phyloP scores from a whole-genome alignment of 2,113 vertebrate genomes.

The Platycercus adscitus region DNA sequence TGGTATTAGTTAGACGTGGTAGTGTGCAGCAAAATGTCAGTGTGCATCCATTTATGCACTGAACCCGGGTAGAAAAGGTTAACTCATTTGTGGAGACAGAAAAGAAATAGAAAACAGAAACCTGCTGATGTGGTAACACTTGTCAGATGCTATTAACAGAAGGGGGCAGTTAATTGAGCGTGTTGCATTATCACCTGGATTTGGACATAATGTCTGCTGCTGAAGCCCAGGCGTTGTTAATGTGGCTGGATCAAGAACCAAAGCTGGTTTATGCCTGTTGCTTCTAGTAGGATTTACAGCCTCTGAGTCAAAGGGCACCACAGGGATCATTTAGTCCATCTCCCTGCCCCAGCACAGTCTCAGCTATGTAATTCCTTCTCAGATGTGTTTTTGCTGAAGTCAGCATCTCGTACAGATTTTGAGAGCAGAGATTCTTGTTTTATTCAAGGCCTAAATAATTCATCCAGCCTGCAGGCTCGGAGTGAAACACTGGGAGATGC shows the following conservation, averaged over 20 bases:
- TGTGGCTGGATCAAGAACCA: background rate
- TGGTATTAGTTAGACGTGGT: background rate
- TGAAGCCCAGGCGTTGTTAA: background rate
- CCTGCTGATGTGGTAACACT: background rate
- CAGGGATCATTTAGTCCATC: background rate
- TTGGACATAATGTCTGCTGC: background rate
- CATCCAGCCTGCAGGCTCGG: background rate
- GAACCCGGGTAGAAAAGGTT: background rate
- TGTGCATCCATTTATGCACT: background rate
- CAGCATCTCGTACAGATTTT: background rate
- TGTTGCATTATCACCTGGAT: background rate
- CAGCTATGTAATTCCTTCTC: background rate
- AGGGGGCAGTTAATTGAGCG: background rate
- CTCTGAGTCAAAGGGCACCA: background rate
- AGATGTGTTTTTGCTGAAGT: background rate
- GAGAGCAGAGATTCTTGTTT: background rate
- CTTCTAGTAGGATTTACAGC: background rate
- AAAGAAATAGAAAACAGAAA: background rate
- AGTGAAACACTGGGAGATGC: background rate
- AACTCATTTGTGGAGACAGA: background rate
- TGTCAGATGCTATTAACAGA: slow-evolving; percentile 7
- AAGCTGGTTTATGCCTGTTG: background rate
- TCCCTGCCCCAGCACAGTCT: background rate
- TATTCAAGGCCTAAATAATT: background rate
- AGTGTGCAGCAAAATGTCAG: background rate